Evolutionary conservation across 2,113 vertebrate species (phyloP).

Genomic region (Acrocephalus arundinaceus): DNA sequence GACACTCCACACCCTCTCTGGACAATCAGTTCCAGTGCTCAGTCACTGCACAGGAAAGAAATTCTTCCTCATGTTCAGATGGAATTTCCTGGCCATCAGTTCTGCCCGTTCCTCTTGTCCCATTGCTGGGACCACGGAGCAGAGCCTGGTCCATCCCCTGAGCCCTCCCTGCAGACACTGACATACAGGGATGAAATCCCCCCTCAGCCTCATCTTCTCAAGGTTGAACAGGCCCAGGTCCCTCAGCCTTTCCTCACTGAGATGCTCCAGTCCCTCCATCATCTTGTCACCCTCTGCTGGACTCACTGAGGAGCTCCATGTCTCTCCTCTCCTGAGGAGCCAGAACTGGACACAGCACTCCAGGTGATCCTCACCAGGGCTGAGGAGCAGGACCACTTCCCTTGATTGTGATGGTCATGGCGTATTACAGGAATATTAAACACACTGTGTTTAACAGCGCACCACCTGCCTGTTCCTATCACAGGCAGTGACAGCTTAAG

Average conservation of each 20-base stretch:
- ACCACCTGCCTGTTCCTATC: not conserved
- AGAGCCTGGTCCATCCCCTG: not conserved
- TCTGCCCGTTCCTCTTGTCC: not conserved
- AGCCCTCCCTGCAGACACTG: not conserved
- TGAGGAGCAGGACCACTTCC: not conserved
- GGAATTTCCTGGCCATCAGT: not conserved
- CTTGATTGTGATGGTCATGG: not conserved
- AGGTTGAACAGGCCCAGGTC: not conserved
- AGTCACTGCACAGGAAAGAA: rapidly evolving
- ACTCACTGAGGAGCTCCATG: rapidly evolving
- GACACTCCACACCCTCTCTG: rapidly evolving
- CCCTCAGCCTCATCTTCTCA: not conserved
- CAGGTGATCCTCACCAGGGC: not conserved
- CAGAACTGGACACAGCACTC: not conserved
- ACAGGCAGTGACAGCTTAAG: not conserved
- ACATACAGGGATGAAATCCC: not conserved
- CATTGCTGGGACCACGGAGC: not conserved
- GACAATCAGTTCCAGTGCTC: not conserved
- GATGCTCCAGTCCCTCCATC: not conserved
- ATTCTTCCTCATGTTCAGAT: not conserved
- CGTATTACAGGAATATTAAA: not conserved
- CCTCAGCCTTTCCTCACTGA: not conserved
- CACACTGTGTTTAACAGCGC: no score
- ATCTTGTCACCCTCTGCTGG: not conserved
- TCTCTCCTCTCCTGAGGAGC: not conserved